phyloP scores from a whole-genome alignment of 2,888 invertebrate species.

The Erynnis tages region DNA sequence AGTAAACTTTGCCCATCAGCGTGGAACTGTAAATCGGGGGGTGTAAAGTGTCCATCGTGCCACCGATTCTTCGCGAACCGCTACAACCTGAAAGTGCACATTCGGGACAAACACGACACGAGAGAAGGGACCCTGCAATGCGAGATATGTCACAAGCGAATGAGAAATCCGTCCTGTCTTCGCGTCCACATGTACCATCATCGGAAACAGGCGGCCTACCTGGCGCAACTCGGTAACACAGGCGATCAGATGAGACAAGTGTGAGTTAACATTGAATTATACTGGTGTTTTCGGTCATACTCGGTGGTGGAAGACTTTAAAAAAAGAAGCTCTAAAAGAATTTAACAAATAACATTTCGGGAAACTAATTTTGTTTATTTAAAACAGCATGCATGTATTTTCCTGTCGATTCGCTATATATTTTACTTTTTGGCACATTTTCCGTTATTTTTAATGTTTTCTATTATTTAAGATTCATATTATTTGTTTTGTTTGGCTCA shows the following conservation, averaged over 20 bases:
- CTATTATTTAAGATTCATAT: background rate
- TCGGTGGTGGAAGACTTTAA: constrained; percentile 14
- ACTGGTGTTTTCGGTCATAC: background rate
- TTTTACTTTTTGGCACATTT: background rate
- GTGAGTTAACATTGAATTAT: constrained; percentile 9
- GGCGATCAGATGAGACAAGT: constrained; percentile 44
- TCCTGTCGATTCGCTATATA: too few relatives aligned
- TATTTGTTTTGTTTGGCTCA: constrained; percentile 15
- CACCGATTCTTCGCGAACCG: constrained; percentile 84
- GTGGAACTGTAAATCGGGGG: constrained; percentile 75
- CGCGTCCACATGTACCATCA: constrained; percentile 85
- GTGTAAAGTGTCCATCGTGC: constrained; percentile 84
- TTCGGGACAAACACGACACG: constrained; percentile 86
- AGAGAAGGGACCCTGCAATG: constrained; percentile 85
- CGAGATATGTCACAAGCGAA: constrained; percentile 85
- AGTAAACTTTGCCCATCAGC: constrained; percentile 41
- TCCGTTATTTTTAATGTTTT: background rate
- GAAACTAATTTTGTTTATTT: too few relatives aligned
- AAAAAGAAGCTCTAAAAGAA: too few relatives aligned
- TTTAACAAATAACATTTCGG: too few relatives aligned
- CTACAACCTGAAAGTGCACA: constrained; percentile 87
- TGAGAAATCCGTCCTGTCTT: constrained; percentile 84
- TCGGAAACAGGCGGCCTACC: constrained; percentile 80
- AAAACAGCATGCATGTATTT: too few relatives aligned
- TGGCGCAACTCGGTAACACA: constrained; percentile 62